phyloP scores from a whole-genome alignment of 2,113 vertebrate species.

The Apistogramma diplotaenia region DNA sequence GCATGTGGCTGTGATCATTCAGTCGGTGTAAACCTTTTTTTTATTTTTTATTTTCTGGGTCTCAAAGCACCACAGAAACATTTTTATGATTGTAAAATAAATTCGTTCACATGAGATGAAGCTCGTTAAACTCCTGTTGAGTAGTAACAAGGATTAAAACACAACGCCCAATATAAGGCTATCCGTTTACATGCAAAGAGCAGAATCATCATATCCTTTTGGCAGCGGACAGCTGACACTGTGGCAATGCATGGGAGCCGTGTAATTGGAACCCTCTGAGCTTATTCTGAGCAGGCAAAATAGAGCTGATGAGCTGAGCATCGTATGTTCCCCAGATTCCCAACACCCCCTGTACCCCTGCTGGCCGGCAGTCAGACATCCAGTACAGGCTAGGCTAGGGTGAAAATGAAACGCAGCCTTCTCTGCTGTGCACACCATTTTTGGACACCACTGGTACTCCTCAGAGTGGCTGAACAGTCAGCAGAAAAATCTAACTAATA shows the following conservation, averaged over 20 bases:
- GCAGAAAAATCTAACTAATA: constrained; percentile 28
- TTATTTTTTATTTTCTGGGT: not conserved
- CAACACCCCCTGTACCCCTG: constrained; percentile 43
- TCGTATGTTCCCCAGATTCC: constrained; percentile 56
- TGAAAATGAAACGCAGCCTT: constrained; percentile 61
- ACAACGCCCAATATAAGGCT: constrained; percentile 65
- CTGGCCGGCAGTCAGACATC: constrained; percentile 35
- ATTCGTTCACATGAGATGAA: not conserved
- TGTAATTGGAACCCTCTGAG: constrained; percentile 72
- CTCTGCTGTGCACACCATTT: constrained; percentile 58
- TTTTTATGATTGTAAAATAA: constrained; percentile 39
- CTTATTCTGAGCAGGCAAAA: constrained; percentile 77
- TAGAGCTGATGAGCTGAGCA: constrained; percentile 65
- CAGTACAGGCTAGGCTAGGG: constrained; percentile 24
- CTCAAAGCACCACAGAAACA: constrained; percentile 1
- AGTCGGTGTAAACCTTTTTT: not conserved
- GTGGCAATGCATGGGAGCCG: constrained; percentile 72
- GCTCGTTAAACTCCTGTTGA: constrained; percentile 27
- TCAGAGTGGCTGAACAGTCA: constrained; percentile 28
- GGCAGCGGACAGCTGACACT: constrained; percentile 75
- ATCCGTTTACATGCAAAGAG: constrained; percentile 74
- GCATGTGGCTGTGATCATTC: not conserved
- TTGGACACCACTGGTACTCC: constrained; percentile 56
- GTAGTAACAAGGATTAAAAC: constrained; percentile 58
- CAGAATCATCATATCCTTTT: constrained; percentile 76